Base-by-base conservation (phyloP, 2,797 vertebrate genomes). In the Typhlichthys subterraneus region DNA sequence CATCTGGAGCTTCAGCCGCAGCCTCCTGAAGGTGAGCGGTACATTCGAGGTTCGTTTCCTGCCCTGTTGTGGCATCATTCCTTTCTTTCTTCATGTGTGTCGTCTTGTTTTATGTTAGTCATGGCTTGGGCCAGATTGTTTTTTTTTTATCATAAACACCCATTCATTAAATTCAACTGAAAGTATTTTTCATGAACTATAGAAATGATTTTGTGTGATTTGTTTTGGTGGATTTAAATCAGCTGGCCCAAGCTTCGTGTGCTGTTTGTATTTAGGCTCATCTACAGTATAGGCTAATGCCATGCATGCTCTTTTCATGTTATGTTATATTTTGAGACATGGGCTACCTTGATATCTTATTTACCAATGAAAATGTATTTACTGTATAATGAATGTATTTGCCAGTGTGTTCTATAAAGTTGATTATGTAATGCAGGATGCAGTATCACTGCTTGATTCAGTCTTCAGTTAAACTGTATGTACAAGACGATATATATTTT, bases 21-120 rank as follows among this genome's bases (percentile, higher is more conserved):
- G 65, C 94, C 91, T 79, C 92, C 90, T 77, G 93, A 94, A 92
- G 93, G 93, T 91, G 93, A 93, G 87, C 91, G 91, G 88, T 92
- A 92, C 89, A 92, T 93, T 89, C 89, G 85, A 93, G 91, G 92
- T 93, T 92, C 85, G 90, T 92, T 90, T 88, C 90, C 88, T 87
- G 90, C 87, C 88, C 86, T 86, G 86, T 73, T 80, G 78, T 80
- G 86, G 90, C 89, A 84, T 79, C 90, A 90, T 89, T 91, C 89
- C 87, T 90, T 89, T 89, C 87, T 92, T 89, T 91, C 84, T 89
- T 89, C 83, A 83, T 88, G 86, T 87, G 86, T 87, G 67, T 59
- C 0, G 76, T 82, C 71, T 56, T 48, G 69, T 69, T 49, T 56
- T 12, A 23, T 77, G 63, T 75, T 76, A 64, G 57, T 80, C 75